Base-by-base conservation (phyloP, 1,140 invertebrate species). In the Sarcophaga peregrina region DNA sequence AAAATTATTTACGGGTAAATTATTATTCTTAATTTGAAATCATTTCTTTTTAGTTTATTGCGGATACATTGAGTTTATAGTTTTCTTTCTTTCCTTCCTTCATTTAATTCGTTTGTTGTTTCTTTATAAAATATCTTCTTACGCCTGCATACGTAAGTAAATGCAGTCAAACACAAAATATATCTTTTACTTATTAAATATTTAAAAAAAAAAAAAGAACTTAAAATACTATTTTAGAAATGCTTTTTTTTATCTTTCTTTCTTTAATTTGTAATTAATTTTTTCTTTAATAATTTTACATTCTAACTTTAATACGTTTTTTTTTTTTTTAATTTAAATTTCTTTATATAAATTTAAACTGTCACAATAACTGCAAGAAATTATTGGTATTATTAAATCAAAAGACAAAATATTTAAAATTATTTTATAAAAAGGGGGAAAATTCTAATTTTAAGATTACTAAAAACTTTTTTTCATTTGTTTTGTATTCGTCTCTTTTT, bases 401-500 rank as follows among this genome's bases (percentile, higher is more conserved):
- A 9, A 20, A 76, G 10, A 78, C 25, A 78, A 78, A 78, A 25
- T 47, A 47, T 47, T 15, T 76, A 48, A 48, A 74, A 74, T 37
- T 74, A 62, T 62, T 62, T 9, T 72, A 48, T 48, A 17, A 8
- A 20, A 72, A 72, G 37, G 47, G 47, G 47, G 47, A 76, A 75
- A 25, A 17, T 9, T 50, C 50, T 50, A 48, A 76, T 48, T 78
- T 50, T 52, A 20, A 20, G 50, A 48, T 52, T 75, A 47, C 17
- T 78, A 78, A 78, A 72, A 48, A 78, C 75, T 17, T 20, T 50
- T 52, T n/a, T 78, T 50, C 5, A 5, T 54, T 72, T 68, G n/a
- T 25, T 72, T 54, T 25, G 8, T 72, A 25, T 72, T 25, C 62
- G 3, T 25, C 62, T 25, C 62, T 25, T 11, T n/a, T 4, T 37